Base-by-base conservation (phyloP, 2,797 vertebrate species). In the Phrynocephalus forsythii region DNA sequence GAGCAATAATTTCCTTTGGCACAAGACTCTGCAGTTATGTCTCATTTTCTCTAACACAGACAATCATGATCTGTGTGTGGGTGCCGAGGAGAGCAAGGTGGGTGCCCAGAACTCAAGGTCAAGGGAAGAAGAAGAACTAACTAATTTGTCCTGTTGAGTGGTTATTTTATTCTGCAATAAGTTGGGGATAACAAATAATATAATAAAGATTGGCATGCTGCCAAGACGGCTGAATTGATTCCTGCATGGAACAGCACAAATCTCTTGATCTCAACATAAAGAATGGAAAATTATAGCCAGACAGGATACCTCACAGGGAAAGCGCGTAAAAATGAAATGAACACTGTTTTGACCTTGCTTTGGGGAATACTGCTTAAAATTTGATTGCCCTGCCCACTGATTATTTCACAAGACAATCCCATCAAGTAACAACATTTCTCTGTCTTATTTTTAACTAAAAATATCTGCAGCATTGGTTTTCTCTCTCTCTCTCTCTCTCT, bases 251-350 rank as follows among this genome's bases (percentile, higher is more conserved):
- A 90, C 86, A 85, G 88, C 88, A 96, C 94, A 95, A 96, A 95
- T 95, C 95, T 96, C 95, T 94, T 95, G 90, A 95, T 96, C 95
- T 95, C 93, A 89, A 93, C 92, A 95, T 92, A 91, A 95, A 95
- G 94, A 94, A 94, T 66, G 87, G 93, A 93, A 96, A 95, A 95
- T 93, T 92, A 95, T 93, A 96, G 92, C 93, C 93, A 95, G 85
- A 93, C 89, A 93, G 91, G 92, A 94, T 91, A 94, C 90, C 94
- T 95, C 91, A n/a, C 89, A 95, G 94, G 93, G 93, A 95, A 96
- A 95, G 92, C 94, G 95, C 96, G 96, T 94, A 95, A 93, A 96
- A 96, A 94, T 89, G 89, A 96, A 96, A 96, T 89, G 90, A 96
- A 95, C 92, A 92, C 88, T 93, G 94, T 93, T 94, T 95, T 94